Evolutionary conservation across 2,797 vertebrate genomes (phyloP).

Genomic region (Xerus rutilus): DNA sequence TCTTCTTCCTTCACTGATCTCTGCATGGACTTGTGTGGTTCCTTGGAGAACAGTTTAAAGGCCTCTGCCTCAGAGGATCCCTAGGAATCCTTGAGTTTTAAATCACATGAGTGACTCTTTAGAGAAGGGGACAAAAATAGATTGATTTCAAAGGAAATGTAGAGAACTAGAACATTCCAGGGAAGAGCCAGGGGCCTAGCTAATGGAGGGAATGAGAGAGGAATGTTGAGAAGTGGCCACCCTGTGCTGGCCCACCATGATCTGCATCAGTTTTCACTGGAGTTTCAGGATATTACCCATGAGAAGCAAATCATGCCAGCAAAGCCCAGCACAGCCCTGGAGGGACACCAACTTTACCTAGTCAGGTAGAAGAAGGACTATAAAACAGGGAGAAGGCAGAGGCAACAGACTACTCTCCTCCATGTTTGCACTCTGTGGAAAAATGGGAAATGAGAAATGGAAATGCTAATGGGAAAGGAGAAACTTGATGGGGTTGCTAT

Average conservation of each 20-base stretch:
- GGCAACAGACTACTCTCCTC: background rate
- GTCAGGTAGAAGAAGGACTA: background rate
- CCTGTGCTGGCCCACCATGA: fast-evolving
- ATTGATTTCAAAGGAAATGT: background rate
- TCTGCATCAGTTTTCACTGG: background rate
- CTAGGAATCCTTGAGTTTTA: background rate
- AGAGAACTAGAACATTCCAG: background rate
- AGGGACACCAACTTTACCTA: background rate
- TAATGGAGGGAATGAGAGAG: background rate
- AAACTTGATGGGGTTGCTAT: background rate
- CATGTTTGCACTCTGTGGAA: background rate
- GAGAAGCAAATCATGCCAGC: background rate
- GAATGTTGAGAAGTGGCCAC: no score
- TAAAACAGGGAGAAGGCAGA: background rate
- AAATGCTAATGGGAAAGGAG: background rate
- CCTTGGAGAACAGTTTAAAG: background rate
- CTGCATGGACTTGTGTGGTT: background rate
- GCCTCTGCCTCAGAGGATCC: background rate
- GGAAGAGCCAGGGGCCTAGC: fast-evolving
- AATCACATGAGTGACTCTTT: background rate
- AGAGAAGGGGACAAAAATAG: background rate
- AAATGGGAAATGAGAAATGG: background rate
- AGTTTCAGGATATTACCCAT: background rate
- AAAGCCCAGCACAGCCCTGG: no score
- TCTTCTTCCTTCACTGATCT: fast-evolving